Evolutionary conservation across 2,113 vertebrate species (phyloP), one percentile per base, ranked within the genome.

Genomic region (Crotalus helleri): DNA sequence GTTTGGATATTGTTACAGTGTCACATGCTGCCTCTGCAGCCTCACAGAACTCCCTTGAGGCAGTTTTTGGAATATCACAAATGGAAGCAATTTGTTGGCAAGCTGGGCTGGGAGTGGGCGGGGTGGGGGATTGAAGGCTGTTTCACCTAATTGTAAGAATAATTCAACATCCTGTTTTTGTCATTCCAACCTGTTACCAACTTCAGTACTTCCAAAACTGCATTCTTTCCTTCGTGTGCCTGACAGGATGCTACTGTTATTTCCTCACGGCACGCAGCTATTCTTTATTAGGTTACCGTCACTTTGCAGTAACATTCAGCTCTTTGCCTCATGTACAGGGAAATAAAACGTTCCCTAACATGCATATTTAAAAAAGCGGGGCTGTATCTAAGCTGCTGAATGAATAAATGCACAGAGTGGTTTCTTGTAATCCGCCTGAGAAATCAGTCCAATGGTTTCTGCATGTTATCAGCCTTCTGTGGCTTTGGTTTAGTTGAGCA

Each of bases 191-290:
- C 94, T 94, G 93, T 96, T 92, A 86, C 94, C 96, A 81, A 53
- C 95, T 95, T 96, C 95, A 88, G 95, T 95, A 89, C 94, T 97
- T 96, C 96, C 95, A 94, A 96, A 95, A 95, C 96, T 94, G n/a
- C 94, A 58, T 90, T 53, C 87, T 94, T 96, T 97, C 97, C 95
- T 97, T 95, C 94, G 90, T 93, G 93, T 95, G 96, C 96, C 94
- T 94, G 95, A 97, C 98, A 98, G 98, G 98, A 98, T 97, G 97
- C 97, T 96, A 95, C 90, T 86, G 95, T 95, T 96, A 97, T 98
- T 98, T 98, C 98, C 98, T 97, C 94, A 97, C 96, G 98, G 97
- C 97, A 96, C 97, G 96, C 92, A 95, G 96, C 97, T 97, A 96
- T 98, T 98, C 74, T 97, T 97, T 96, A 97, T 97, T 96, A 97